Evolutionary conservation across 2,888 invertebrate species (phyloP), one percentile per base, ranked within the genome.

Genomic region (Hypsopygia costalis): DNA sequence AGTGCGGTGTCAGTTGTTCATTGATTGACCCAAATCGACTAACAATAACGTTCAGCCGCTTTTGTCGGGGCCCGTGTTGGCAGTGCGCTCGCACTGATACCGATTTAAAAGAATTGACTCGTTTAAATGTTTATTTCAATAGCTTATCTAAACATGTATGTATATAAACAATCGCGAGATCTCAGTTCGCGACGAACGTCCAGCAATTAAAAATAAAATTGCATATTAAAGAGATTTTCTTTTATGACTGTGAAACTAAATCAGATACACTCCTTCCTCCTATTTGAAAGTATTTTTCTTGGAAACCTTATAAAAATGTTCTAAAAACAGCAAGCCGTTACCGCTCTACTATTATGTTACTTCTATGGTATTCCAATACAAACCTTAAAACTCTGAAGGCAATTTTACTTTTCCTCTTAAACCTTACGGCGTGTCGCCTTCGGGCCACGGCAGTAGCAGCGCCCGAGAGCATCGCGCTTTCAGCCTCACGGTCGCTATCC

Each of bases 351-450:
- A n/a, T n/a, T n/a, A n/a, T n/a, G n/a, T n/a, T n/a, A n/a, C n/a
- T n/a, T n/a, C n/a, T 6, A 25, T 16, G 16, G 2, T 16, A 16
- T 16, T 31, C 2, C 41, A 44, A 25, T 38, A 70, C 74, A 47
- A 46, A 88, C 87, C 87, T 88, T 62, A 71, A 46, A 47, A 83
- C 62, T 74, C 81, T 78, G 68, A 77, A 85, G 60, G 75, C 58
- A 50, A 87, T 73, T 69, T 87, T 88, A 36, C 81, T 66, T 65
- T 83, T 88, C 58, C 85, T 73, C 54, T 81, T 87, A 43, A 79
- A 62, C 55, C 71, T 87, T 74, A 89, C 71, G 78, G 88, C 87
- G 69, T 80, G 69, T 68, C 87, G 79, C 71, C 87, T 71, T 66
- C 83, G 62, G 59, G 79, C 85, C 71, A 81, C 41, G 71, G 81